Evolutionary conservation across 2,888 invertebrate species (phyloP).

Genomic region (Acholoe squamosa): DNA sequence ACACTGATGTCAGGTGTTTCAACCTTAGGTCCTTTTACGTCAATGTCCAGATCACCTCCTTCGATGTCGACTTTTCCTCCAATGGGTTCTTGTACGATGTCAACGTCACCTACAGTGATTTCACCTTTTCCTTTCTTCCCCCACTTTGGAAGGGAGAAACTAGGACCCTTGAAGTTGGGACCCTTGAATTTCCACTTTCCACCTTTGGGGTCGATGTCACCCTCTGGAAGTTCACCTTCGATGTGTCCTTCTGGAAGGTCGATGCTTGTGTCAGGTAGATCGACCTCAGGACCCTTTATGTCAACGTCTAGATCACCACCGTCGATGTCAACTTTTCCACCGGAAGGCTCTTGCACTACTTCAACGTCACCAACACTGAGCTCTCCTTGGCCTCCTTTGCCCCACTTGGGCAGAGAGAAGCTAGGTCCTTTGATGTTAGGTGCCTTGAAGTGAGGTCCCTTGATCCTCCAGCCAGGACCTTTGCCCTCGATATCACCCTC

Average conservation of each 20-base stretch:
- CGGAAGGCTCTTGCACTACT: background rate
- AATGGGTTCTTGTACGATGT: slow-evolving; percentile 27
- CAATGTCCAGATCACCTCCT: background rate
- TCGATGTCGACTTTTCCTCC: slow-evolving; percentile 19
- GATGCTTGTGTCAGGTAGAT: background rate
- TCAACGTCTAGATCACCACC: slow-evolving; percentile 35
- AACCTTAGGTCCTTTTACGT: background rate
- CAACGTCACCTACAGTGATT: slow-evolving; percentile 45
- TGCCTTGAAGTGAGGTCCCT: slow-evolving; percentile 26
- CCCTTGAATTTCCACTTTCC: slow-evolving; percentile 40
- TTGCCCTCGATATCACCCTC: background rate
- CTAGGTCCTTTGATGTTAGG: slow-evolving; percentile 39
- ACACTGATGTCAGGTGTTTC: background rate
- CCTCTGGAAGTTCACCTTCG: background rate
- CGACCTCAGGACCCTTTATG: slow-evolving; percentile 4
- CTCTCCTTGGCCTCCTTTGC: slow-evolving; percentile 1
- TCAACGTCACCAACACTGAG: slow-evolving; percentile 39
- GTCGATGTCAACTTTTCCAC: background rate
- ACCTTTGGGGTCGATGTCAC: background rate
- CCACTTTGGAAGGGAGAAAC: slow-evolving; percentile 44
- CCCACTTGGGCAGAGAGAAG: slow-evolving; percentile 32
- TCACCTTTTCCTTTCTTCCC: slow-evolving; percentile 35
- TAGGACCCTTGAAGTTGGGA: slow-evolving; percentile 15
- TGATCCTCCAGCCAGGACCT: background rate
- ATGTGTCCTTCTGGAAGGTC: slow-evolving; percentile 29